Evolutionary conservation across 2,888 invertebrate species (phyloP), one percentile per base, ranked within the genome.

Genomic region (Laothoe populi): DNA sequence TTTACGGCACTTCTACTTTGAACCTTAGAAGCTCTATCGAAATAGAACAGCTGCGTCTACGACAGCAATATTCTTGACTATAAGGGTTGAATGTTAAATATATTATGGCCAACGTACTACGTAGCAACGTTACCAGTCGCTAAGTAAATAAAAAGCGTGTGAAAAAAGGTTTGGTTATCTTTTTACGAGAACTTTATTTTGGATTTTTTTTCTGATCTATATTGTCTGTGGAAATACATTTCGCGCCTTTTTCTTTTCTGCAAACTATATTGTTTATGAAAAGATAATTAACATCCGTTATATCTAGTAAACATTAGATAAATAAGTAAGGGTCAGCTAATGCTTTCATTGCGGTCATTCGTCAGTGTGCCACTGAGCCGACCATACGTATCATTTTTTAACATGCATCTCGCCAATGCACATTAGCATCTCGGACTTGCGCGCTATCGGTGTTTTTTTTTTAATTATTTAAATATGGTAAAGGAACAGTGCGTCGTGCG

Each of bases 391-490:
- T 64, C 65, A 71, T 68, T 64, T 70, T 72, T 68, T 64, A 59
- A 66, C 79, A 81, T 84, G 81, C 83, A 72, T 38, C 65, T 65
- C 65, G 58, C 69, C 78, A 75, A 75, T 86, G 86, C 86, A 83
- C 78, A 70, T 71, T 80, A 71, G 66, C 77, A 78, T 81, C 79
- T 73, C 73, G 82, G 87, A 83, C 86, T 75, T 42, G 40, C 64
- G 78, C 88, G 89, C 90, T 91, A 90, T 90, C 89, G 69, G 81
- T 88, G 87, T 81, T 82, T 81, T 80, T 72, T 69, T 65, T 53
- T 45, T n/a, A n/a, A n/a, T n/a, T n/a, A n/a, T 57, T 58, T 38
- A 66, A 73, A 70, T 72, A 91, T 92, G 91, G 90, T 86, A 67
- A 86, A 92, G 75, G 84, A 73, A 73, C 86, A 90, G 87, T 92